These are phyloP conservation scores for Dromococcyx pavoninus DNA, from an alignment of 2,797 vertebrate genomes.

Conservation along the genomic window DNA sequence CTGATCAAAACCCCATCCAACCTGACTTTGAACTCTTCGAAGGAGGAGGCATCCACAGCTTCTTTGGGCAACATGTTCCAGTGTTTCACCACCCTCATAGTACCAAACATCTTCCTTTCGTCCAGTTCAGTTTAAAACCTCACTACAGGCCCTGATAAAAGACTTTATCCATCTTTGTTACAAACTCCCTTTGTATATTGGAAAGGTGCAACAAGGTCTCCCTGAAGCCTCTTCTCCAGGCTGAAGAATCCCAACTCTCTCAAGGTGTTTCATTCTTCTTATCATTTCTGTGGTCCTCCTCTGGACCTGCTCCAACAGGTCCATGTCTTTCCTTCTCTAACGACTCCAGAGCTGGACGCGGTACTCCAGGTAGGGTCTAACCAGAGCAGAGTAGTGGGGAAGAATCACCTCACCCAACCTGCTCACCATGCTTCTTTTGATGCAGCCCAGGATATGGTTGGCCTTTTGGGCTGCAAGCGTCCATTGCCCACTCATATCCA, in stretches of 20 bases:
- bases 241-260: neutral
- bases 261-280: neutral
- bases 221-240: neutral
- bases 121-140: neutral
- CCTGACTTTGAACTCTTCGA: neutral
- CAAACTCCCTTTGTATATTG: accelerated
- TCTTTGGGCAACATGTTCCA: neutral
- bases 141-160: neutral
- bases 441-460: accelerated
- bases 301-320: accelerated
- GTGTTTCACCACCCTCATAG: neutral
- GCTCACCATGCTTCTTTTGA: accelerated
- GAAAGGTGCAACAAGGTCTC: neutral
- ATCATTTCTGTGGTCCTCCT: accelerated
- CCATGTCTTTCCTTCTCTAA: accelerated
- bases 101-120: neutral
- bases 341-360: neutral
- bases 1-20: neutral
- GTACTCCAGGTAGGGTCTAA: neutral
- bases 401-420: neutral
- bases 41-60: accelerated
- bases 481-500: neutral
- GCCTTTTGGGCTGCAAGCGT: neutral
- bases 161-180: neutral
- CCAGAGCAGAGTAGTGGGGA: accelerated